Conservation (phyloP, 2,797 vertebrate species). For the Pseudotriccus pelzelni region DNA sequence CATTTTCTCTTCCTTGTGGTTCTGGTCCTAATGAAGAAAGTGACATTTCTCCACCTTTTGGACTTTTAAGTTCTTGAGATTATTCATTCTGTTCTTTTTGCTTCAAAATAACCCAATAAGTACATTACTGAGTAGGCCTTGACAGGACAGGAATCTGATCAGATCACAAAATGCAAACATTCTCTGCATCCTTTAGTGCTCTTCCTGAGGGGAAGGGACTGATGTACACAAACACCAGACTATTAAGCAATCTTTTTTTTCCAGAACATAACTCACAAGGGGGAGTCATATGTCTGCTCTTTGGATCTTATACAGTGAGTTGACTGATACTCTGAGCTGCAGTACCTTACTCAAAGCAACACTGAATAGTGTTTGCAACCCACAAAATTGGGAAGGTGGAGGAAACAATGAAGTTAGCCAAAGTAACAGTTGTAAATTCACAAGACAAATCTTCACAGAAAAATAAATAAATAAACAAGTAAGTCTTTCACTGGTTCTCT, state of each 20-base stretch:
- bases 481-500: not conserved
- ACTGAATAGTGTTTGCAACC: not conserved
- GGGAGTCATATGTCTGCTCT: slow-evolving; percentile 52
- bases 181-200: not conserved
- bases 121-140: not conserved
- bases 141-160: not conserved
- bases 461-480: not conserved
- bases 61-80: not conserved
- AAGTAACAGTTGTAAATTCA: not conserved
- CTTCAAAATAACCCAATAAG: not conserved
- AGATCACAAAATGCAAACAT: not conserved
- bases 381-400: not conserved
- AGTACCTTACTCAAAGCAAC: not conserved
- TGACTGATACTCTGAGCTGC: not conserved
- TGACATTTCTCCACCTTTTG: not conserved
- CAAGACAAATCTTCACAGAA: not conserved
- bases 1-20: not conserved
- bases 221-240: not conserved
- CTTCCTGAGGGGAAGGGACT: not conserved
- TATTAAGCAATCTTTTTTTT: not conserved
- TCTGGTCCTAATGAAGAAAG: not conserved
- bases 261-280: slow-evolving; percentile 41
- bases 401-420: not conserved
- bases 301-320: not conserved
- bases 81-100: not conserved